Evolutionary conservation across 2,797 vertebrate genomes (phyloP).

Genomic region (Cyprinella venusta): DNA sequence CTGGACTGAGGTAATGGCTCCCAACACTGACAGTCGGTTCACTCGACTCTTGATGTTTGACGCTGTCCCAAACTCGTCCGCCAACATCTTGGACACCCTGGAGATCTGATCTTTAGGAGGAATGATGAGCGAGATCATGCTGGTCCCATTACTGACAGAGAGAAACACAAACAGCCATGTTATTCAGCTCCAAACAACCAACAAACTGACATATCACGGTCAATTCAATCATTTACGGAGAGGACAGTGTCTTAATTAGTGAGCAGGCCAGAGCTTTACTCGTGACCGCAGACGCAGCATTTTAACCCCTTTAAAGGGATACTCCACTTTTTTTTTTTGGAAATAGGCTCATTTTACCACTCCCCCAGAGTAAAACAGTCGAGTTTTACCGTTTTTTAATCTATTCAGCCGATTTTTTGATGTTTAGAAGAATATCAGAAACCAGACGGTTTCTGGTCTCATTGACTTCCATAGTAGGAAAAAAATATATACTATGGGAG

Average conservation of each 20-base stretch:
- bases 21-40: conserved; percentile 97
- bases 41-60: conserved; percentile 99
- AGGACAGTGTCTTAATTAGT: not conserved
- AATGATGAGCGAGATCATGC: conserved; percentile 99
- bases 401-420: too few relatives aligned
- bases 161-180: not conserved
- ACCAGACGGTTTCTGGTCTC: too few relatives aligned
- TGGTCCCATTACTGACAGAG: conserved; percentile 93
- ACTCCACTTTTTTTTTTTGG: too few relatives aligned
- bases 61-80: conserved; percentile 98
- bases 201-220: not conserved
- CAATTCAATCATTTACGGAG: too few relatives aligned
- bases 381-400: too few relatives aligned
- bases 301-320: not conserved
- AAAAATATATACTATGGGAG: too few relatives aligned
- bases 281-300: not conserved
- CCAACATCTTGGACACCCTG: conserved; percentile 99
- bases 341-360: too few relatives aligned
- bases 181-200: not conserved
- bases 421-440: too few relatives aligned
- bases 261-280: not conserved
- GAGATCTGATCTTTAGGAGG: conserved; percentile 99
- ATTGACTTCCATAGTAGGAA: too few relatives aligned
- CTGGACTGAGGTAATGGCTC: conserved; percentile 99
- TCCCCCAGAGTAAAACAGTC: too few relatives aligned